phyloP scores from a whole-genome alignment of 2,797 vertebrate species.

The Dryobates pubescens region DNA sequence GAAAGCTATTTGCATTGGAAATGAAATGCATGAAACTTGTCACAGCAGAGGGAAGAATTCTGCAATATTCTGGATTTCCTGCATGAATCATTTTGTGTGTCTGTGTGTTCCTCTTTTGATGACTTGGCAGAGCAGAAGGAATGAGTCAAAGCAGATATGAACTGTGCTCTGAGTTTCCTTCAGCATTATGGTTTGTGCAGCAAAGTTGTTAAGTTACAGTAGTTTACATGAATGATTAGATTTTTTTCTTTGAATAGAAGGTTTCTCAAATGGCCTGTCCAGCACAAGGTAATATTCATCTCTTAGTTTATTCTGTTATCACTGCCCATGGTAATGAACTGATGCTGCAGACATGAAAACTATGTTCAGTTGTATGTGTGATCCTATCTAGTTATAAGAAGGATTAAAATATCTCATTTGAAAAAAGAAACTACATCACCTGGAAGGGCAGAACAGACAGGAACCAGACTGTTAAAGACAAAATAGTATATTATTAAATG shows the following conservation, averaged over 20 bases:
- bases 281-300: neutral
- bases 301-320: neutral
- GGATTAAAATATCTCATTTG: neutral
- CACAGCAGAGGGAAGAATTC: neutral
- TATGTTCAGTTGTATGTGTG: neutral
- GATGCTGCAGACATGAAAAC: neutral
- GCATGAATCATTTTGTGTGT: neutral
- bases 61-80: conserved; percentile 7
- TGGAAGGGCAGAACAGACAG: neutral
- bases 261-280: neutral
- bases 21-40: neutral
- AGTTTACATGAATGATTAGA: neutral
- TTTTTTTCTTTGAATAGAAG: neutral
- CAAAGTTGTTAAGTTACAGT: neutral
- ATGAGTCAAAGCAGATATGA: neutral
- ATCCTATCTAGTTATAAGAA: neutral
- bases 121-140: conserved; percentile 2
- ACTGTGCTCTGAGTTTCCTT: neutral
- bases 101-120: neutral
- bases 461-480: neutral
- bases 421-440: neutral
- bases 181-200: neutral
- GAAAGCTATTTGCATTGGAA: conserved; percentile 2
- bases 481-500: neutral
- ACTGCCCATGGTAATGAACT: neutral